A percentile compares a stretch with the other conserved stretches of the same genome.
These are phyloP conservation scores for Crotalus horridus DNA, from an alignment of 2,113 vertebrate genomes.

Conservation along the genomic window DNA sequence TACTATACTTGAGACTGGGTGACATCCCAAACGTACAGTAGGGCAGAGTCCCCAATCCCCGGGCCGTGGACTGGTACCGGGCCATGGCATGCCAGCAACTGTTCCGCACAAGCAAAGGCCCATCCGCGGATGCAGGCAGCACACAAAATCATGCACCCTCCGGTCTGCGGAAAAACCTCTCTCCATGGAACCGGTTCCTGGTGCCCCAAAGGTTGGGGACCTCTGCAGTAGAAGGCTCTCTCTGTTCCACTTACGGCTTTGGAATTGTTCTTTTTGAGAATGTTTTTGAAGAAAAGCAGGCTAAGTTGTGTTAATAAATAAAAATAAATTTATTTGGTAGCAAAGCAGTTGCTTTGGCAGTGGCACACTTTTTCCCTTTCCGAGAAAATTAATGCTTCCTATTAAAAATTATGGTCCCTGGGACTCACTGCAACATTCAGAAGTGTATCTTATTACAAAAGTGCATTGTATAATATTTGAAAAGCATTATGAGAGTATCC, in stretches of 20 bases:
- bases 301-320: background rate
- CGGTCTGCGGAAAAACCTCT: too few relatives aligned
- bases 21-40: background rate
- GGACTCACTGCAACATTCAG: slow-evolving; percentile 28
- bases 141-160: too few relatives aligned
- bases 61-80: too few relatives aligned
- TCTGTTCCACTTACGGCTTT: background rate
- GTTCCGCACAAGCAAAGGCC: too few relatives aligned
- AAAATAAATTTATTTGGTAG: background rate
- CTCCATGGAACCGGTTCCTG: too few relatives aligned
- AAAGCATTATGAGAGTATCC: slow-evolving; percentile 37
- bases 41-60: too few relatives aligned
- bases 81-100: too few relatives aligned
- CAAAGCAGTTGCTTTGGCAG: background rate
- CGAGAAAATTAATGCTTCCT: slow-evolving; percentile 30
- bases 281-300: background rate
- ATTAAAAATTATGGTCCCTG: slow-evolving; percentile 23
- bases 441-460: slow-evolving; percentile 37
- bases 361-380: slow-evolving; percentile 17
- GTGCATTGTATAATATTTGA: slow-evolving; percentile 37
- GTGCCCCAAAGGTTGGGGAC: too few relatives aligned
- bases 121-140: too few relatives aligned
- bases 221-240: background rate
- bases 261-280: background rate
- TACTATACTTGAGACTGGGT: background rate